Percentiles rank a stretch among this genome's conserved stretches.
phyloP scores from a whole-genome alignment of 2,888 invertebrate genomes.

The Spicauda simplicius region DNA sequence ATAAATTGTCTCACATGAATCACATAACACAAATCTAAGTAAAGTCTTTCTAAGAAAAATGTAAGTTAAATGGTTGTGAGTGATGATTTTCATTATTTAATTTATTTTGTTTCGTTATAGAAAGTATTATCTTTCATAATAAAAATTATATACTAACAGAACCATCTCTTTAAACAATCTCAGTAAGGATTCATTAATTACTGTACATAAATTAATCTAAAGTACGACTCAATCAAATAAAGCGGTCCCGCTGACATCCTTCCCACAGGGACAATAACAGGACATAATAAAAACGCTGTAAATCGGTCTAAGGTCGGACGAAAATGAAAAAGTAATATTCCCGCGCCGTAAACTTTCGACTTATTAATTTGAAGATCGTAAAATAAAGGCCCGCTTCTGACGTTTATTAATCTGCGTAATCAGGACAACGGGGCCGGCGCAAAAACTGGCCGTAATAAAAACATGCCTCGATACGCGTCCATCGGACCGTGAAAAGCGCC shows the following conservation, averaged over 20 bases:
- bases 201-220: background rate
- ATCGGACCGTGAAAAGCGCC: constrained; percentile 37
- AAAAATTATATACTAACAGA: too few relatives aligned
- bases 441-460: constrained; percentile 37
- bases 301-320: constrained; percentile 32
- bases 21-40: background rate
- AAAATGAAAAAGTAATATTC: constrained; percentile 41
- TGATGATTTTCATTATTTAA: too few relatives aligned
- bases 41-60: background rate
- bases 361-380: constrained; percentile 50
- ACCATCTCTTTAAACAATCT: too few relatives aligned
- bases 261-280: constrained; percentile 40
- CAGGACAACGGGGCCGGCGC: constrained; percentile 38
- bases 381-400: constrained; percentile 42
- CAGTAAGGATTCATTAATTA: background rate
- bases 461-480: constrained; percentile 37
- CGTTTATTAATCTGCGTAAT: constrained; percentile 50
- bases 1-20: constrained; percentile 32
- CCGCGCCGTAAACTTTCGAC: constrained; percentile 43
- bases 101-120: too few relatives aligned
- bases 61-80: too few relatives aligned
- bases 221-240: background rate
- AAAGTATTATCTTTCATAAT: too few relatives aligned
- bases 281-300: constrained; percentile 43
- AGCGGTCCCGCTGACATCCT: background rate